A percentile compares a stretch with the other conserved stretches of the same genome.
Evolutionary conservation across 2,113 vertebrate genomes (phyloP).

Genomic region (Lanius ludovicianus): DNA sequence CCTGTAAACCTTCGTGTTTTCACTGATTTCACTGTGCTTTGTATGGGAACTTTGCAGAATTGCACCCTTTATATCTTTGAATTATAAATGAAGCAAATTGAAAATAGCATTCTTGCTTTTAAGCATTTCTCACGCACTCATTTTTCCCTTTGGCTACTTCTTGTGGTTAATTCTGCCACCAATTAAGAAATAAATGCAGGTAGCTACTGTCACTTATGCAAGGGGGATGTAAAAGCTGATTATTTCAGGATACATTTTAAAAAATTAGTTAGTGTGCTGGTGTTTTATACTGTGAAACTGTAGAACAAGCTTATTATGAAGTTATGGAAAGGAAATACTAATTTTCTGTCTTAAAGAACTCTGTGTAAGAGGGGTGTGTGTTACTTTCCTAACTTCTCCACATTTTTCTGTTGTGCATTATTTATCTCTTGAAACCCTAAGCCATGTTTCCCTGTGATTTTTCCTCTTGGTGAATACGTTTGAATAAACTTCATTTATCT

Average conservation of each 20-base stretch:
- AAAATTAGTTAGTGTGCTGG: background rate
- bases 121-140: background rate
- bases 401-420: rapidly evolving
- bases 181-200: conserved; percentile 17
- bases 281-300: background rate
- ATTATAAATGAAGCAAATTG: conserved; percentile 45
- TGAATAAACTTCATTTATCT: background rate
- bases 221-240: background rate
- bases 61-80: background rate
- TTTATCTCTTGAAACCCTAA: background rate
- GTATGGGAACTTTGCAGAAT: background rate
- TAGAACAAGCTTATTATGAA: background rate
- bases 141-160: background rate
- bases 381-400: background rate
- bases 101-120: conserved; percentile 26
- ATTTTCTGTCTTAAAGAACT: background rate
- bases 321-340: background rate
- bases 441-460: background rate
- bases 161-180: background rate
- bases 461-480: background rate
- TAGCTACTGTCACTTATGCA: background rate
- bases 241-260: background rate
- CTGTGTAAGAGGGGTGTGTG: rapidly evolving
- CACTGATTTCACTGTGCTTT: background rate
- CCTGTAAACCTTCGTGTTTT: background rate